Base-by-base conservation (phyloP, 2,797 vertebrate genomes). In the Myoxocephalus aenaeus region DNA sequence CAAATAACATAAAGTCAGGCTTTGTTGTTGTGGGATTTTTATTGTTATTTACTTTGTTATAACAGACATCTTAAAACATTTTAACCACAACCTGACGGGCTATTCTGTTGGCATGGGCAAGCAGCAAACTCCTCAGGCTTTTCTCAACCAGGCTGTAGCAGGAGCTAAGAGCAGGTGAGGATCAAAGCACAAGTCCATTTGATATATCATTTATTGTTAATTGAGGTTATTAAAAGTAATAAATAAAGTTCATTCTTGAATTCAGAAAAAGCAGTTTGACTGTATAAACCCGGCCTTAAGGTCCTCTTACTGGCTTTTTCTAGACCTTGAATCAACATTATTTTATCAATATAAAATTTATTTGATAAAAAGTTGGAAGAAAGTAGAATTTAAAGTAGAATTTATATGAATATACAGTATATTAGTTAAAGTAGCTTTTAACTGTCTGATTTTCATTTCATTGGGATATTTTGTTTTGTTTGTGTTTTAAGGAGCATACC, bases 61-160 rank as follows among this genome's bases (percentile, higher is more conserved):
- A 86, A 44, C 92, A 99, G 97, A 99, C 71, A 96, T 99, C 86
- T 88, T 99, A 46, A 94, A 90, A 27, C 70, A 96, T 84, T 98
- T 97, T 83, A 97, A 95, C 68, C 69, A 34, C 2, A 54, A 83
- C 0, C 69, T 98, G 67, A 75, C 44, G 4, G 97, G 97, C 56
- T 98, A 94, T 12, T 96, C 97, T 0, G 80, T 93, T 0, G 95
- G 94, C 29, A 95, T 0, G 0, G 96, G 97, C 1, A 86, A 74
- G 0, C 83, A 90, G 70, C 34, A 46, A 3, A 89, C 79, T 14
- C 40, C 85, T 0, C 83, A 92, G 4, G 92, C 97, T 0, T 96
- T 95, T 87, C 92, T 99, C 81, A 98, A 98, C 89, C 96, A 96
- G 91, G 98, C 98, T 57, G 94, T 97, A 11, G 88, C 96, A 0